phyloP scores from a whole-genome alignment of 2,888 invertebrate genomes.

The Netelia fuscicornis region DNA sequence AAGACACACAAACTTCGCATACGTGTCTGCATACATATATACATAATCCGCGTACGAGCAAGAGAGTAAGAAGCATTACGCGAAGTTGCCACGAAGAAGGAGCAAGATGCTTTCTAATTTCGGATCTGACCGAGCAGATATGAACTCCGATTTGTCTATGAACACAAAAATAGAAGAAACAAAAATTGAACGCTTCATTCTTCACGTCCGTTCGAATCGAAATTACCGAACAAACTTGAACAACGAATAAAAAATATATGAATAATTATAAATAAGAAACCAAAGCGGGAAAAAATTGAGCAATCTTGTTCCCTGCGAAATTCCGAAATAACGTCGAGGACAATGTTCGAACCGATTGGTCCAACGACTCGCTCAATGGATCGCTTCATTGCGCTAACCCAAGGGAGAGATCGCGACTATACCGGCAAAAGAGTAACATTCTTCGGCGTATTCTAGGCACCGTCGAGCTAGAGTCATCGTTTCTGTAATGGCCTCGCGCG shows the following conservation, averaged over 20 bases:
- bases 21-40: background rate
- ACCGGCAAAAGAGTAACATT: constrained; percentile 45
- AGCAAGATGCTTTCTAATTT: constrained; percentile 58
- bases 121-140: constrained; percentile 3
- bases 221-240: too few species aligned
- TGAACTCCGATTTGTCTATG: background rate
- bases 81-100: background rate
- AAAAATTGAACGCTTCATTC: background rate
- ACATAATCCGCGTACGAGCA: background rate
- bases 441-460: constrained; percentile 47
- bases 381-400: too few species aligned
- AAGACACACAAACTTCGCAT: background rate
- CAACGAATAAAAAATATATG: too few species aligned
- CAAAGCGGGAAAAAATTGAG: too few species aligned
- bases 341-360: too few species aligned
- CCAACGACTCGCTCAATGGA: too few species aligned
- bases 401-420: background rate
- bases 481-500: constrained; percentile 2
- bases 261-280: background rate
- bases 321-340: too few species aligned
- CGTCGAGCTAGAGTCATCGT: constrained; percentile 39
- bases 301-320: too few species aligned
- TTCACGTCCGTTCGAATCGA: too few species aligned
- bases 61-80: background rate
- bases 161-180: background rate